Percentiles rank a stretch among this genome's conserved stretches.
Conservation (phyloP, 1,140 invertebrate species). For the Samia ricini region DNA sequence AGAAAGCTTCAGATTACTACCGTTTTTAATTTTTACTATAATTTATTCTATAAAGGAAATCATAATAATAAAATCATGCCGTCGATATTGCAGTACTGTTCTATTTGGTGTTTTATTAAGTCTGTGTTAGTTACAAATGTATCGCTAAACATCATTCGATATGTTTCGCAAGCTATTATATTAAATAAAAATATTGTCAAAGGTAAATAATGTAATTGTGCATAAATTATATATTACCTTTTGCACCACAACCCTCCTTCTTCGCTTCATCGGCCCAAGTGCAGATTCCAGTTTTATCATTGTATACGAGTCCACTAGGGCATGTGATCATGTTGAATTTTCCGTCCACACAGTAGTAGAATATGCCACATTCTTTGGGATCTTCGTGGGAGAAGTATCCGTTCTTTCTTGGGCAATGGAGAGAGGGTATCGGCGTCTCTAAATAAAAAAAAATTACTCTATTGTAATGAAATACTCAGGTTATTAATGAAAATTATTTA, state of each 20-base stretch:
- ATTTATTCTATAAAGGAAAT: too few relatives aligned
- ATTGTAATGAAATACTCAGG: neutral
- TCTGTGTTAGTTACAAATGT: too few relatives aligned
- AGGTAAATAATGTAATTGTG: too few relatives aligned
- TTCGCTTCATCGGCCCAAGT: conserved; percentile 95
- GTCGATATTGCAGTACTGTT: too few relatives aligned
- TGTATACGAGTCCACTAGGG: conserved; percentile 92
- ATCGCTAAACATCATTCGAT: too few relatives aligned
- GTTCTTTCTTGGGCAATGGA: conserved; percentile 89
- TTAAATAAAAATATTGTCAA: too few relatives aligned
- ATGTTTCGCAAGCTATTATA: too few relatives aligned
- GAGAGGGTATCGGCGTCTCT: conserved; percentile 86
- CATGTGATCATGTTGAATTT: conserved; percentile 94
- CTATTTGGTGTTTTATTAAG: too few relatives aligned
- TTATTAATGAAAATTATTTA: neutral
- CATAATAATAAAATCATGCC: too few relatives aligned
- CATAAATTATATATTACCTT: conserved; percentile 76
- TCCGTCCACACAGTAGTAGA: conserved; percentile 94
- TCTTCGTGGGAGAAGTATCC: conserved; percentile 94
- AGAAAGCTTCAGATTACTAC: too few relatives aligned
- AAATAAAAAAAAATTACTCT: conserved; percentile 4
- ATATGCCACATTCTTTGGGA: conserved; percentile 88
- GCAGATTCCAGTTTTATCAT: conserved; percentile 92
- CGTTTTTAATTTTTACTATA: too few relatives aligned
- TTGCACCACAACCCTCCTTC: conserved; percentile 89